These are phyloP conservation scores for Ciconia stormi DNA, from an alignment of 2,113 vertebrate genomes.

Conservation along the genomic window DNA sequence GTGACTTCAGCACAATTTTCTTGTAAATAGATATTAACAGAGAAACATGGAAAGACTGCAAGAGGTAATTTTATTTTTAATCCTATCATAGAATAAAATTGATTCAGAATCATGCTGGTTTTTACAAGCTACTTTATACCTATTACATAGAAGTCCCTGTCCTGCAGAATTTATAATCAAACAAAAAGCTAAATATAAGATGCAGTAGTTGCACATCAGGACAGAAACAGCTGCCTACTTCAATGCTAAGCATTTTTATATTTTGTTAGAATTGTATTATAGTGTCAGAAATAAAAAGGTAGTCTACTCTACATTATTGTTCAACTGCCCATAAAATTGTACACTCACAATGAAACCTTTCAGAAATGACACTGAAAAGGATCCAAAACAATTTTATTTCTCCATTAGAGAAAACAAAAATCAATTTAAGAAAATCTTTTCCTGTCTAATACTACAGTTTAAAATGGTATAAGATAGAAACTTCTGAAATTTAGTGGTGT, in stretches of 20 bases:
- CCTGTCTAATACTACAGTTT: neutral
- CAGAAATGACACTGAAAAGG: neutral
- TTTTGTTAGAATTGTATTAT: neutral
- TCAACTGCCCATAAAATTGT: neutral
- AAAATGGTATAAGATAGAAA: neutral
- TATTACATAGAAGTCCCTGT: neutral
- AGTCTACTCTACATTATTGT: neutral
- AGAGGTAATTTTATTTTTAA: neutral
- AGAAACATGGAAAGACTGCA: neutral
- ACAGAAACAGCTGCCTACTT: neutral
- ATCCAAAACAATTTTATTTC: neutral
- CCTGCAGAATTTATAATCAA: neutral
- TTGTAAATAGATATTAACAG: neutral
- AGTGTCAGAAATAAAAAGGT: neutral
- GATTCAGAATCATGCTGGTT: neutral
- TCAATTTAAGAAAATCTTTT: neutral
- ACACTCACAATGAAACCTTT: neutral
- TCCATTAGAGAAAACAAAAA: neutral
- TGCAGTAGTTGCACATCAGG: neutral
- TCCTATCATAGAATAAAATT: neutral
- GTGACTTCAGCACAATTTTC: neutral
- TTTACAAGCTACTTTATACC: neutral
- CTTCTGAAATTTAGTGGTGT: neutral
- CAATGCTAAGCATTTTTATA: neutral
- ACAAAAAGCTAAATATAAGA: neutral